Percentiles rank a stretch among this genome's conserved stretches.
These are phyloP conservation scores for Cotesia typhae DNA, from an alignment of 1,140 invertebrate species.

Conservation along the genomic window DNA sequence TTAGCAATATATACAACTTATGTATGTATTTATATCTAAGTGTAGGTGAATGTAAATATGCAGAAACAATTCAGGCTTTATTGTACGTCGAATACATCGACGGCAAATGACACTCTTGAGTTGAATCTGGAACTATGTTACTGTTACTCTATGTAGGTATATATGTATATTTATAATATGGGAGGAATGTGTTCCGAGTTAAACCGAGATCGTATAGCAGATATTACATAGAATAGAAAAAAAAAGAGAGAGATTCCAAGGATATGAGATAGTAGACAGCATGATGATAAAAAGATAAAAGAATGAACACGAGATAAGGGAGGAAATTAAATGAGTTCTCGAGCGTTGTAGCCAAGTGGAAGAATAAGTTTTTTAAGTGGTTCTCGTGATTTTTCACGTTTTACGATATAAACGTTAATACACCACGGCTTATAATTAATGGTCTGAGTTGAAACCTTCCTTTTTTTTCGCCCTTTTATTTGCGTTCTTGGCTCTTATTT, in stretches of 20 bases:
- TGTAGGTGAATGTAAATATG: neutral
- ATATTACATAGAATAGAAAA: too few species aligned
- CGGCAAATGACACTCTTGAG: constrained; percentile 16
- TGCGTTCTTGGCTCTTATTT: too few species aligned
- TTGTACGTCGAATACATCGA: constrained; percentile 15
- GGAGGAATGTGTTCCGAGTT: neutral
- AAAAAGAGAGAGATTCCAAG: too few species aligned
- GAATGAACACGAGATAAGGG: constrained; percentile 5
- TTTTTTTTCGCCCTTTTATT: too few species aligned
- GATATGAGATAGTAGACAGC: neutral
- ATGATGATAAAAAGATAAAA: neutral
- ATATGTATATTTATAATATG: neutral
- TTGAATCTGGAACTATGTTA: neutral
- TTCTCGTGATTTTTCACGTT: neutral
- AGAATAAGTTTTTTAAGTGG: constrained; percentile 1
- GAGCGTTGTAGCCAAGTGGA: neutral
- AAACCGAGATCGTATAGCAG: too few species aligned
- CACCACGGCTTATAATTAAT: too few species aligned
- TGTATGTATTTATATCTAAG: too few species aligned
- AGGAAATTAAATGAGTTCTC: constrained; percentile 24
- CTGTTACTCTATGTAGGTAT: neutral
- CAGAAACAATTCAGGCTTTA: neutral
- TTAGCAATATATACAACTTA: neutral
- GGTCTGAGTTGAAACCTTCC: too few species aligned
- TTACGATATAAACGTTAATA: neutral